Percentiles rank a stretch among this genome's conserved stretches.
Conservation (phyloP, 2,888 invertebrate species). For the Teinopalpus imperialis region DNA sequence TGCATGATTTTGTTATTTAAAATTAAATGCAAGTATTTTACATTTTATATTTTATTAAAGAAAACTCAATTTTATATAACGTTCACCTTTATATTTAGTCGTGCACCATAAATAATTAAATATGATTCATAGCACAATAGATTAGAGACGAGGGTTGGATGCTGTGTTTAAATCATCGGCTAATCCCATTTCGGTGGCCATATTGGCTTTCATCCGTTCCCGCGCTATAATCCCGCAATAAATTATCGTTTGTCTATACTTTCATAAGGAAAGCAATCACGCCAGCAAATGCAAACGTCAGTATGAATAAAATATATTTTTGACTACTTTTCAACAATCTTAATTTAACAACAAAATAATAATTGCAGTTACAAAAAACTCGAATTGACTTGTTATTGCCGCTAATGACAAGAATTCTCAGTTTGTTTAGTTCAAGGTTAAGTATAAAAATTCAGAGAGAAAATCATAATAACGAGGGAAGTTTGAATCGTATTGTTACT, state of each 20-base stretch:
- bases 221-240: slow-evolving; percentile 25
- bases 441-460: too few species aligned
- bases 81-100: slow-evolving; percentile 2
- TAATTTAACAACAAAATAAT: too few species aligned
- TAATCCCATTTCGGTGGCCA: slow-evolving; percentile 26
- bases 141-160: slow-evolving; percentile 25
- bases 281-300: slow-evolving; percentile 14
- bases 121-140: slow-evolving; percentile 27
- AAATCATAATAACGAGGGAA: too few species aligned
- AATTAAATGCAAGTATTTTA: too few species aligned
- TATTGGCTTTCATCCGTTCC: slow-evolving; percentile 26
- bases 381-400: too few species aligned
- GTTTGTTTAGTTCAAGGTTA: too few species aligned
- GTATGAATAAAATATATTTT: neutral
- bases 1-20: too few species aligned
- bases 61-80: neutral
- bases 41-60: too few species aligned
- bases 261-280: slow-evolving; percentile 20
- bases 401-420: too few species aligned
- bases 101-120: slow-evolving; percentile 21
- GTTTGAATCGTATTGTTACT: too few species aligned
- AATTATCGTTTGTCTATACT: slow-evolving; percentile 27
- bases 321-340: too few species aligned
- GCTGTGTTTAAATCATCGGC: slow-evolving; percentile 26
- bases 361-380: too few species aligned